A percentile compares a stretch with the other conserved stretches of the same genome.
Conservation (phyloP, 2,113 vertebrate species). For the Catharus minimus region DNA sequence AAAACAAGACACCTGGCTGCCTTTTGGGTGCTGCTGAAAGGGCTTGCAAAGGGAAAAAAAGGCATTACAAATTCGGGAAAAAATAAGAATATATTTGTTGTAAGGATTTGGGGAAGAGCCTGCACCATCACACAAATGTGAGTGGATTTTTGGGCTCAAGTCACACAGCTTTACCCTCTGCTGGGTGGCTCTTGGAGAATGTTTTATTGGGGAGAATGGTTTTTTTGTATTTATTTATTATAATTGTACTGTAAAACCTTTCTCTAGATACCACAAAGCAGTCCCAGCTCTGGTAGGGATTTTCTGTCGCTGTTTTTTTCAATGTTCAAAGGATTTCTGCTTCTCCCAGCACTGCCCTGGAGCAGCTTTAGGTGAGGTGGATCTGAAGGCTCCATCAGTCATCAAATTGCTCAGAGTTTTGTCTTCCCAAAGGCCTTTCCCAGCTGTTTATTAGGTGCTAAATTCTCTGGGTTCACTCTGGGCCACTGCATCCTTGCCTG, state of each 20-base stretch:
- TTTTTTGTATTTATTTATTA: too few species aligned
- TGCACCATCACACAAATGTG: rapidly evolving
- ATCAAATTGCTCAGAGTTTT: not conserved
- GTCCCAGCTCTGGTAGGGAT: not conserved
- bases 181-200: not conserved
- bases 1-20: not conserved
- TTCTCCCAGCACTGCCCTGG: not conserved
- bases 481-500: not conserved
- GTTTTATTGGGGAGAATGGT: too few species aligned
- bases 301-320: not conserved
- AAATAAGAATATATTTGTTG: not conserved
- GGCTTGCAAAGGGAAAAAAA: not conserved
- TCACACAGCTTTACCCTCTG: not conserved
- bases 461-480: not conserved
- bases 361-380: not conserved
- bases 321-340: not conserved
- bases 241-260: not conserved
- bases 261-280: not conserved
- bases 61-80: not conserved
- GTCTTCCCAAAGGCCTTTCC: not conserved
- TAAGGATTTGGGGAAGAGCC: not conserved
- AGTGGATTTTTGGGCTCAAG: not conserved
- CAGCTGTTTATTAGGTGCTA: not conserved
- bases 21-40: not conserved
- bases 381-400: not conserved